These are phyloP conservation scores for Leptosomus discolor DNA, from an alignment of 2,113 vertebrate species.

Conservation along the genomic window DNA sequence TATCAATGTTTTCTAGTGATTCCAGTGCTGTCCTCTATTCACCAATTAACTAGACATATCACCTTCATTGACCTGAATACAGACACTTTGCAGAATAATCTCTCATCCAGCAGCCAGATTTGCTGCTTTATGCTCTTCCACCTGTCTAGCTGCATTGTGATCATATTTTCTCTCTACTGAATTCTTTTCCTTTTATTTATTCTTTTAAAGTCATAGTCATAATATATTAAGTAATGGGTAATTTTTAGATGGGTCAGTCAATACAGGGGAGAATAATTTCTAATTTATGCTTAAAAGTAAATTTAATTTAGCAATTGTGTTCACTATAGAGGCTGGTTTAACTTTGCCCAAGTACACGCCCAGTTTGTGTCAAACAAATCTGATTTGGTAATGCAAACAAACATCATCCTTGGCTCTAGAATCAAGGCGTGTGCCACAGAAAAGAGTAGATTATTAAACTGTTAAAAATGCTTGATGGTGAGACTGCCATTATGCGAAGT, in stretches of 20 bases:
- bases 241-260: not conserved
- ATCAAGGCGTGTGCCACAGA: not conserved
- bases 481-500: not conserved
- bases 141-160: not conserved
- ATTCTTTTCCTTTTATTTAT: not conserved
- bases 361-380: slow-evolving; percentile 6
- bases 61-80: slow-evolving; percentile 38
- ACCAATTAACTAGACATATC: slow-evolving; percentile 21
- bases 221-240: not conserved
- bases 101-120: slow-evolving; percentile 10
- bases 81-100: not conserved
- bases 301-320: slow-evolving; percentile 1
- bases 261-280: not conserved
- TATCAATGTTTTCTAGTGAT: slow-evolving; percentile 23
- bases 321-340: not conserved
- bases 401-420: not conserved
- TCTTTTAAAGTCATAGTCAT: not conserved
- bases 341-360: not conserved
- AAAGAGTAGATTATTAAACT: not conserved
- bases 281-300: slow-evolving; percentile 1
- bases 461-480: not conserved
- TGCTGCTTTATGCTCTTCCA: slow-evolving; percentile 28
- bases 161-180: not conserved
- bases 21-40: not conserved
- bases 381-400: slow-evolving; percentile 7